These are phyloP conservation scores for Rhea pennata DNA, from an alignment of 2,113 vertebrate genomes.

Conservation along the genomic window DNA sequence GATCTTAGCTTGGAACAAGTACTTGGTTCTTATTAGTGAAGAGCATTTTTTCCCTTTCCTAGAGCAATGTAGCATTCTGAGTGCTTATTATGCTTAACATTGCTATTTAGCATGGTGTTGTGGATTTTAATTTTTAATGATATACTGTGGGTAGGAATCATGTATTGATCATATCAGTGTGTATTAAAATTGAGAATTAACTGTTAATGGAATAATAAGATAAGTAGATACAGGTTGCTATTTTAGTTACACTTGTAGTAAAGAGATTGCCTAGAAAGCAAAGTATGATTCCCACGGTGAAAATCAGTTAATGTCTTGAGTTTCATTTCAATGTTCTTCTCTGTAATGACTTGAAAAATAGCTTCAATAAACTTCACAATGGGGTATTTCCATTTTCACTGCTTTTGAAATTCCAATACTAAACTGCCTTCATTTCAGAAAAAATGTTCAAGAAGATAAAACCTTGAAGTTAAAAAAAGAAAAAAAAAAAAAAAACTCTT, in stretches of 20 bases:
- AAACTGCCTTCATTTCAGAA: slow-evolving; percentile 4
- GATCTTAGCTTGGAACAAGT: not conserved
- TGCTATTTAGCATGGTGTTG: slow-evolving; percentile 5
- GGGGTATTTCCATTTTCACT: slow-evolving; percentile 54
- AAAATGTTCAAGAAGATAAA: slow-evolving; percentile 38
- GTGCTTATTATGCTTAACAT: slow-evolving; percentile 14
- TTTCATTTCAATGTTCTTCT: not conserved
- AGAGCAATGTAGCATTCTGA: not conserved
- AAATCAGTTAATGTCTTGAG: slow-evolving; percentile 54
- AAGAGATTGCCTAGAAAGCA: slow-evolving; percentile 48
- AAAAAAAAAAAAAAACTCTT: slow-evolving; percentile 10
- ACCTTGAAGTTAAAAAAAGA: slow-evolving; percentile 42
- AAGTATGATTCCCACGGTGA: slow-evolving; percentile 44
- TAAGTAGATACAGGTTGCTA: not conserved
- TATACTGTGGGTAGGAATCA: not conserved
- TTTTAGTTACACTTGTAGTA: slow-evolving; percentile 44
- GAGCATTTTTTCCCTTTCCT: not conserved
- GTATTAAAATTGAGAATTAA: slow-evolving; percentile 57
- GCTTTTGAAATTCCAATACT: slow-evolving; percentile 67
- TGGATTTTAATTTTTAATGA: not conserved
- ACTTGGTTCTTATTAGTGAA: not conserved
- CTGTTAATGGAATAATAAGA: slow-evolving; percentile 23
- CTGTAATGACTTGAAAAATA: slow-evolving; percentile 52
- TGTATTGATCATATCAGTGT: slow-evolving; percentile 32
- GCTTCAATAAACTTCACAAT: slow-evolving; percentile 44